These are phyloP conservation scores for Lordiphosa andalusiaca DNA, from an alignment of 2,888 invertebrate species.

Conservation along the genomic window DNA sequence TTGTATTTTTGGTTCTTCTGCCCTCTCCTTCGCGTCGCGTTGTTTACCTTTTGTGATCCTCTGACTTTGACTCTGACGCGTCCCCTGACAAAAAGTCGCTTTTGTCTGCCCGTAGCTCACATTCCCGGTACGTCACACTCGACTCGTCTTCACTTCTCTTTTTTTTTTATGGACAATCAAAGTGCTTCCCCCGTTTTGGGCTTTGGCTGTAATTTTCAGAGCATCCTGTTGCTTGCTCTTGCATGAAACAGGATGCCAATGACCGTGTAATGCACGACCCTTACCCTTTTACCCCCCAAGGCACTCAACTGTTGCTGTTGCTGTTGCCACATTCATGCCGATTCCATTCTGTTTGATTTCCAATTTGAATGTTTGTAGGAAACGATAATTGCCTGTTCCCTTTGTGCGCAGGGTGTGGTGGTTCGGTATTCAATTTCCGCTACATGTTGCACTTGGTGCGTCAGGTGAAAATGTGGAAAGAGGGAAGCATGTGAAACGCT, in stretches of 20 bases:
- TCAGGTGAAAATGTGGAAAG: too few relatives aligned
- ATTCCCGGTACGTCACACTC: slow-evolving; percentile 64
- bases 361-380: slow-evolving; percentile 49
- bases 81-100: slow-evolving; percentile 37
- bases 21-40: background rate
- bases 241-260: slow-evolving; percentile 77
- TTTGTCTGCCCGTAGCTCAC: slow-evolving; percentile 35
- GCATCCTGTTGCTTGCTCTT: slow-evolving; percentile 76
- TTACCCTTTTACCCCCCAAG: slow-evolving; percentile 18
- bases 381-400: slow-evolving; percentile 36
- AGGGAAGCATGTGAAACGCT: too few relatives aligned
- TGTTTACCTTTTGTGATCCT: slow-evolving; percentile 53
- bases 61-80: slow-evolving; percentile 26
- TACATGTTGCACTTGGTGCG: slow-evolving; percentile 25
- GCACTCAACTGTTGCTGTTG: slow-evolving; percentile 34
- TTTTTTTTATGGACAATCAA: slow-evolving; percentile 24
- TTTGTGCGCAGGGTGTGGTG: slow-evolving; percentile 29
- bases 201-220: slow-evolving; percentile 57
- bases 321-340: slow-evolving; percentile 14
- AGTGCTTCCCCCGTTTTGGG: slow-evolving; percentile 15
- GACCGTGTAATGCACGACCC: slow-evolving; percentile 65
- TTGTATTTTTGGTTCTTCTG: background rate
- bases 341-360: slow-evolving; percentile 34
- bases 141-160: slow-evolving; percentile 49
- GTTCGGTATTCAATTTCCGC: slow-evolving; percentile 42